Evolutionary conservation across 2,888 invertebrate genomes (phyloP), one percentile per base, ranked within the genome.

Genomic region (Eustalomyia histrio): DNA sequence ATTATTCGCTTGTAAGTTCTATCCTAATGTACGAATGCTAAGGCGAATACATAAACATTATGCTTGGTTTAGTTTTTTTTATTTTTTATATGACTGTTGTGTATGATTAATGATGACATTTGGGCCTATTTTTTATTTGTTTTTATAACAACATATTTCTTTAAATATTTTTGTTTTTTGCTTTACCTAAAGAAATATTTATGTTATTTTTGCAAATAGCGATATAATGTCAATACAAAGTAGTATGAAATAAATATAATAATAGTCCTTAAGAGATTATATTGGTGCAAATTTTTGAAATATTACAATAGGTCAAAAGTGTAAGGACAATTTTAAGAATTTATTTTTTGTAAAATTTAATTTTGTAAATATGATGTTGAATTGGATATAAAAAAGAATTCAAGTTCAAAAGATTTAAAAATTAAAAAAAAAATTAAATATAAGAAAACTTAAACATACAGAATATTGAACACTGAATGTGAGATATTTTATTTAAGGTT

Each of bases 71-170:
- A n/a, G 52, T 63, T 68, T 12, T 9, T 21, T 55, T 21, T 55
- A 1, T 29, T 57, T 9, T 67, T 9, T 61, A 14, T 14, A 33
- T 43, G 1, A 6, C 12, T 43, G 5, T 43, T 63, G 2, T 39
- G 61, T 76, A 80, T 76, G 80, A 80, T 80, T 75, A 72, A 80
- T 80, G 80, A 72, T 63, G 71, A 63, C 75, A 71, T 67, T 75
- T 67, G 35, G 53, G 55, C 16, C 60, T 63, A 63, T 60, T 17
- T 29, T 71, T 58, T 73, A 43, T 7, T 57, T 67, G 21, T 69
- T 55, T 57, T 39, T 24, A 12, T n/a, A 63, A 61, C 53, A 72
- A 50, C 29, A 47, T 76, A 53, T 39, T 65, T 33, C 14, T 35
- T 12, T 47, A 12, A 7, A 17, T 71, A 21, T 50, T 14, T 50